These are phyloP conservation scores for Chalcosyrphus nemorum DNA, from an alignment of 2,888 invertebrate species.

Conservation along the genomic window DNA sequence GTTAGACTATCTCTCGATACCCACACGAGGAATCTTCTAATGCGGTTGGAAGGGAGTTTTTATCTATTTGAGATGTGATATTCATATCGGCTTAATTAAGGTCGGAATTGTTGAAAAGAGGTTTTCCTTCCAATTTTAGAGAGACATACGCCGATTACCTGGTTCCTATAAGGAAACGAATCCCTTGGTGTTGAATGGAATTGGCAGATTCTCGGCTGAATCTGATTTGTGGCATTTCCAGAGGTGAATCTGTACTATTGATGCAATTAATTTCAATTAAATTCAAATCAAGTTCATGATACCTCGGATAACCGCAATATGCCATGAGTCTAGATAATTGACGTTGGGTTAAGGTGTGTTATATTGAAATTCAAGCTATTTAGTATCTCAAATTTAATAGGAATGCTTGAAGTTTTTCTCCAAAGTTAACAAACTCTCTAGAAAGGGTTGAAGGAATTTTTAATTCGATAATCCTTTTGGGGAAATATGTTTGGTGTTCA, in stretches of 20 bases:
- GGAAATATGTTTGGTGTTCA: background rate
- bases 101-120: slow-evolving; percentile 35
- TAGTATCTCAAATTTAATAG: background rate
- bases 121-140: slow-evolving; percentile 19
- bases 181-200: background rate
- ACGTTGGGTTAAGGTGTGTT: slow-evolving; percentile 7
- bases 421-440: background rate
- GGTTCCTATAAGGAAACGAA: background rate
- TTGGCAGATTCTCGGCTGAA: background rate
- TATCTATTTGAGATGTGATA: background rate
- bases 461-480: background rate
- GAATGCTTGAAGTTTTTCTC: background rate
- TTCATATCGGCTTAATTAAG: slow-evolving; percentile 43
- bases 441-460: background rate
- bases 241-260: slow-evolving; percentile 3
- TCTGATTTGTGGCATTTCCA: slow-evolving; percentile 18
- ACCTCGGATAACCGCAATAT: slow-evolving; percentile 2
- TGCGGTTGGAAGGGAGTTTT: background rate
- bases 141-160: background rate
- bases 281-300: slow-evolving; percentile 29
- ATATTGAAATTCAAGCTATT: background rate
- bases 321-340: background rate
- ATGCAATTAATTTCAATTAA: slow-evolving; percentile 30
- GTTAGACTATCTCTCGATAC: background rate
- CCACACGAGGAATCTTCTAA: too few relatives aligned